Evolutionary conservation across 2,797 vertebrate species (phyloP), one percentile per base, ranked within the genome.

Genomic region (Chelidonichthys spinosus): DNA sequence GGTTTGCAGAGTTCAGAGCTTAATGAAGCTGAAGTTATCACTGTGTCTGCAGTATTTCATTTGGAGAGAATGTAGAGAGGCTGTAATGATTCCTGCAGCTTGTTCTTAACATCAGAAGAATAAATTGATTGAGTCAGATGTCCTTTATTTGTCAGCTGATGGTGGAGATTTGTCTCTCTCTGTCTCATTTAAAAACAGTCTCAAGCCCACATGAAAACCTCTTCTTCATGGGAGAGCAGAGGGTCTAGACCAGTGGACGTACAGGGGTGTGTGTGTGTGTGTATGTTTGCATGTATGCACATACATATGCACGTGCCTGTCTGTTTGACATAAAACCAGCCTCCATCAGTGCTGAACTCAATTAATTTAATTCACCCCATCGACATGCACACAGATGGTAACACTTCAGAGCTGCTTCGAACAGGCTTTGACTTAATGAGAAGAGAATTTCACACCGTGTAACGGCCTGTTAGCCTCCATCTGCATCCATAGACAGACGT

Each of bases 51-150:
- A 64, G 36, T 54, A 52, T 67, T 25, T 25, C 18, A 62, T 73
- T 40, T 52, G 36, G 18, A 60, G 37, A 62, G 39, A 68, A 18
- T 36, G 32, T 15, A 33, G 8, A 71, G 53, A 62, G 47, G 40
- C 66, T 62, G 69, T 5, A 65, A 68, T 69, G 68, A 72, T 64
- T 74, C 61, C 39, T 72, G 43, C 44, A 40, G 15, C 61, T 44
- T 17, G 37, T n/a, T 70, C 15, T 25, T 25, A 25, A 25, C 25
- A 25, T 25, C 25, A 25, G 25, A 2, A 25, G 25, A 25, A 25
- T 25, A 25, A 25, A 25, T 25, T 25, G 25, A 25, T 25, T 25
- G 25, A 25, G 25, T 25, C 25, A 25, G 25, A 25, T 25, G 25
- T 25, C 25, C 25, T 25, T 25, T 25, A 25, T 25, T 25, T 25